phyloP scores from a whole-genome alignment of 2,113 vertebrate species.

The Bungarus multicinctus region DNA sequence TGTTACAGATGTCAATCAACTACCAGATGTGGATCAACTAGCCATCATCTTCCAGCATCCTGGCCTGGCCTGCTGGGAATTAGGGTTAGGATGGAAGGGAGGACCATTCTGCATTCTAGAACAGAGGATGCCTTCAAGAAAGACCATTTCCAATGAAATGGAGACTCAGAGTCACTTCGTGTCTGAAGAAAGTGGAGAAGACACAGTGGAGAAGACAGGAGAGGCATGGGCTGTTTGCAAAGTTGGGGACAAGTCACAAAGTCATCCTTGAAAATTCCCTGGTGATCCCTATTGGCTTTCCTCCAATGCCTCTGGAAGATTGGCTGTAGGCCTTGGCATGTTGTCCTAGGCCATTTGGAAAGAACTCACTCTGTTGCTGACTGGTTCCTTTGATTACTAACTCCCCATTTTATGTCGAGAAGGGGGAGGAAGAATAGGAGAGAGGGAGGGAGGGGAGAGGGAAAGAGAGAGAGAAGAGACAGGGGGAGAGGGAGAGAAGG shows the following conservation, averaged over 20 bases:
- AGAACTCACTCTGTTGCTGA: not conserved
- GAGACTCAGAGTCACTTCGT: not conserved
- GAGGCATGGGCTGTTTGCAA: not conserved
- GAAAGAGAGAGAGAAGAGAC: too few species aligned
- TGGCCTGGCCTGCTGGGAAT: not conserved
- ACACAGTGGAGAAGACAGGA: not conserved
- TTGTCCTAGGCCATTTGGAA: not conserved
- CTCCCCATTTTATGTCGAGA: not conserved
- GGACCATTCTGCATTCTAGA: not conserved
- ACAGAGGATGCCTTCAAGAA: not conserved
- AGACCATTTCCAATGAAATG: not conserved
- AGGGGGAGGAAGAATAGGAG: not conserved
- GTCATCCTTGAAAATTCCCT: not conserved
- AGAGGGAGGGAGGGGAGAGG: not conserved
- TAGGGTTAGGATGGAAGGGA: not conserved
- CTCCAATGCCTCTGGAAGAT: not conserved
- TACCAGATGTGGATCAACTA: not conserved
- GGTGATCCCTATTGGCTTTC: slow-evolving; percentile 4
- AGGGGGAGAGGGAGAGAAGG: too few species aligned
- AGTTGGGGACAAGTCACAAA: not conserved
- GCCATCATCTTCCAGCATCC: not conserved
- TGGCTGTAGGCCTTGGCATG: not conserved
- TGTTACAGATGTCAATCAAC: too few species aligned
- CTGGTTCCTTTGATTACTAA: not conserved
- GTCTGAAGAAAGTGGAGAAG: not conserved